A percentile compares a stretch with the other conserved stretches of the same genome.
phyloP scores from a whole-genome alignment of 2,888 invertebrate species.

The Orchestes rusci region DNA sequence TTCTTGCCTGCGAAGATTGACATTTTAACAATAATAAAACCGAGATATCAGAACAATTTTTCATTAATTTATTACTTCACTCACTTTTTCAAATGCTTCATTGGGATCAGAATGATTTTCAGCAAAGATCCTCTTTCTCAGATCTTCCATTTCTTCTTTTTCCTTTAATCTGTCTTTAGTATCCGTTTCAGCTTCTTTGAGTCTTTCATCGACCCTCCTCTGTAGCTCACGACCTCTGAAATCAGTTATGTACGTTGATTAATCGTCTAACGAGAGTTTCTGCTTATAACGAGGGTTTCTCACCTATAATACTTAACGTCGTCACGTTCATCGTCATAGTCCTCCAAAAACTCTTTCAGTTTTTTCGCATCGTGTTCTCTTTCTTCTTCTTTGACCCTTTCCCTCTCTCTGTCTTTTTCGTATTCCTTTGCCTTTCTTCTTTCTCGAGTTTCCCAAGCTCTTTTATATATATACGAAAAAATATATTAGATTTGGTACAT shows the following conservation, averaged over 20 bases:
- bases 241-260: too few relatives aligned
- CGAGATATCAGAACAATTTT: conserved; percentile 3
- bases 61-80: conserved; percentile 7
- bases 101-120: conserved; percentile 58
- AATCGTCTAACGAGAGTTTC: too few relatives aligned
- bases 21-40: not conserved
- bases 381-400: conserved; percentile 77
- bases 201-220: conserved; percentile 83
- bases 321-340: conserved; percentile 97
- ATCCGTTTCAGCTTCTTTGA: conserved; percentile 89
- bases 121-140: conserved; percentile 68
- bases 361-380: conserved; percentile 86
- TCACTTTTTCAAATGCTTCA: conserved; percentile 58
- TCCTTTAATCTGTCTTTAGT: conserved; percentile 85
- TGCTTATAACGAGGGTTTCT: conserved; percentile 29
- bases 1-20: conserved; percentile 52
- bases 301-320: conserved; percentile 95
- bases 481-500: not conserved
- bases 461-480: conserved; percentile 24
- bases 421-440: conserved; percentile 85
- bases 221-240: conserved; percentile 74
- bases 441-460: conserved; percentile 84
- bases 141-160: conserved; percentile 78
- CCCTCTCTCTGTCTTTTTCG: conserved; percentile 80
- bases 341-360: conserved; percentile 95